Base-by-base conservation (phyloP, 2,888 invertebrate species). In the Cephus nigrinus region DNA sequence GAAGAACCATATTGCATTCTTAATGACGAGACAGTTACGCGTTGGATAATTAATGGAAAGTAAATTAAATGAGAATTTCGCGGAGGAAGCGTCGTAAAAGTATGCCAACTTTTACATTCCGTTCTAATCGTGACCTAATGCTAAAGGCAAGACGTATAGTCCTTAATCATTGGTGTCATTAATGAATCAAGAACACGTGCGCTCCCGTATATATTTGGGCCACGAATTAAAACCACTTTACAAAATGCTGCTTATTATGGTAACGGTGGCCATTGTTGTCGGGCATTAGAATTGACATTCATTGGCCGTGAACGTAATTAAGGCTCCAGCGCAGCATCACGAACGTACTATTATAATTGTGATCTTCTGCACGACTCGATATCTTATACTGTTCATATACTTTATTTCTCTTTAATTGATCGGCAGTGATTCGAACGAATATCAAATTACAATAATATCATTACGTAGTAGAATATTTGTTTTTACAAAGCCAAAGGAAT, bases 31-130 rank as follows among this genome's bases (percentile, higher is more conserved):
- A 23, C 23, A 55, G 55, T 55, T 55, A 55, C 23, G 55, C 9
- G 23, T 55, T 55, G 23, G 55, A 23, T 55, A 55, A 55, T 55
- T 55, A 55, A 55, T 55, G 55, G 55, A 55, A 55, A 76, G 73
- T 40, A 31, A 33, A 76, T 36, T 40, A n/a, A 36, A 30, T 74
- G 55, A 74, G 40, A 55, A 34, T 36, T 32, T 74, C 23, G 31
- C 71, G 32, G 71, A 71, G 32, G 71, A 71, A 33, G 32, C 71
- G 9, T 12, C 23, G 31, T 31, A 71, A 23, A 76, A 76, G 76
- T 76, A 30, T 76, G 76, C 30, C 76, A 68, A 76, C 76, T 76
- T 73, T 76, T 76, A 76, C 76, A 71, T 76, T 76, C 76, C 76
- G 33, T 68, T 71, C 33, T 71, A 55, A 9, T 55, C 23, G 1